phyloP scores from a whole-genome alignment of 2,113 vertebrate species.

The Ochotona curzoniae region DNA sequence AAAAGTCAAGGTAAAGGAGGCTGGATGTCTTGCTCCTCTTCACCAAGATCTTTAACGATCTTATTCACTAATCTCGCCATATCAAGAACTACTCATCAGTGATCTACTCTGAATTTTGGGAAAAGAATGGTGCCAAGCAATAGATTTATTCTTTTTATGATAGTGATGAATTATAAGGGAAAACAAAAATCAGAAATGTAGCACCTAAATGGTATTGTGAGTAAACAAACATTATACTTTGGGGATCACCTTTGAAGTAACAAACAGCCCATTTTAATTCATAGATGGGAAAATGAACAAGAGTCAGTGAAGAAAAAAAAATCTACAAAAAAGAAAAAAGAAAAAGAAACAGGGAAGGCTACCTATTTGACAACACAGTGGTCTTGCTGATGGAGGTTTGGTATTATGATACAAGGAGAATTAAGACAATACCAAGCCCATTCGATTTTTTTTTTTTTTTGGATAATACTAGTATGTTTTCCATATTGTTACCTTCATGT shows the following conservation, averaged over 20 bases:
- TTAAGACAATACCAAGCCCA: background rate
- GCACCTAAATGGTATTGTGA: background rate
- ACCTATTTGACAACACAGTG: background rate
- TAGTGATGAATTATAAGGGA: background rate
- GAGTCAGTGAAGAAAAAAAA: background rate
- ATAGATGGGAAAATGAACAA: background rate
- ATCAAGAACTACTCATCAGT: background rate
- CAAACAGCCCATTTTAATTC: background rate
- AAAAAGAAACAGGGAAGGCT: background rate
- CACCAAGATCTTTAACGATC: background rate
- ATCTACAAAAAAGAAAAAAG: background rate
- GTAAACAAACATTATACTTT: background rate
- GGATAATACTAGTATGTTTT: too few relatives aligned
- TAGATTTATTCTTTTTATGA: background rate
- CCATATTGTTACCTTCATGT: too few relatives aligned
- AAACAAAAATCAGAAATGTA: background rate
- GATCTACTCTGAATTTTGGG: slow-evolving; percentile 2
- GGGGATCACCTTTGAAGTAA: background rate
- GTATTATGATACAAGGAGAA: background rate
- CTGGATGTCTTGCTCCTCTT: background rate
- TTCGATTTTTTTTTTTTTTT: too few relatives aligned
- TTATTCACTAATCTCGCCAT: background rate
- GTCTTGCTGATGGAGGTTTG: background rate
- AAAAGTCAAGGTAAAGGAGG: slow-evolving; percentile 14
- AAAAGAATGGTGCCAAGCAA: background rate